Percentiles rank a stretch among this genome's conserved stretches.
Evolutionary conservation across 1,140 invertebrate genomes (phyloP).

Genomic region (Drosophila sucinea): DNA sequence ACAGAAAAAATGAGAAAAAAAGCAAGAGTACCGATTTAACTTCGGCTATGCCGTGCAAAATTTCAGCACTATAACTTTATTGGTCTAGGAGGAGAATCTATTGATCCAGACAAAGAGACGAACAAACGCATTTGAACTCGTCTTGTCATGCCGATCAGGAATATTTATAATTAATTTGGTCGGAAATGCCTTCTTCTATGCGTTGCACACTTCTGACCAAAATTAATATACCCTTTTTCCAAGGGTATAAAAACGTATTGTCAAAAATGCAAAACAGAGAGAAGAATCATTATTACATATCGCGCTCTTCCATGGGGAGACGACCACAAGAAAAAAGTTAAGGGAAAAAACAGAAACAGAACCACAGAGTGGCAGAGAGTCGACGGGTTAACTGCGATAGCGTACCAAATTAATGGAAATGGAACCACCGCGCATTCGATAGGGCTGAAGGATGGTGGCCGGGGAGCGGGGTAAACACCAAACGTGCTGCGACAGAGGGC

Average conservation of each 20-base stretch:
- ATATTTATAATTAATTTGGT: too few species aligned
- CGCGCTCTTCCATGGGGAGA: constrained; percentile 66
- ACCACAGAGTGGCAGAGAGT: constrained; percentile 52
- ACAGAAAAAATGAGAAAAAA: constrained; percentile 42
- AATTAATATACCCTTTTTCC: too few species aligned
- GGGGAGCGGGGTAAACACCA: constrained; percentile 24
- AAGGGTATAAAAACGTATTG: constrained; percentile 36
- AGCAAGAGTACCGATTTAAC: too few species aligned
- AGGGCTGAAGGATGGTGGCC: not conserved
- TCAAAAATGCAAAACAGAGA: constrained; percentile 77
- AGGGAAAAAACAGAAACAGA: constrained; percentile 52
- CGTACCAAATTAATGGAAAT: constrained; percentile 81
- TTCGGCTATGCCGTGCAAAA: too few species aligned
- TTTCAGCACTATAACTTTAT: not conserved
- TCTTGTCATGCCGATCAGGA: too few species aligned
- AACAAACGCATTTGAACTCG: too few species aligned
- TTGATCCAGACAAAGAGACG: too few species aligned
- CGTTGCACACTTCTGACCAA: too few species aligned
- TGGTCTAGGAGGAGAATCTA: too few species aligned
- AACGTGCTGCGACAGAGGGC: constrained; percentile 39
- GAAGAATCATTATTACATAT: constrained; percentile 78
- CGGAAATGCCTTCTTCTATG: too few species aligned
- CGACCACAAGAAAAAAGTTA: constrained; percentile 49
- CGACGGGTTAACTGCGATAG: constrained; percentile 68
- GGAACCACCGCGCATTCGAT: constrained; percentile 60